A percentile compares a stretch with the other conserved stretches of the same genome.
Evolutionary conservation across 1,140 invertebrate genomes (phyloP).

Genomic region (Eueides isabella): DNA sequence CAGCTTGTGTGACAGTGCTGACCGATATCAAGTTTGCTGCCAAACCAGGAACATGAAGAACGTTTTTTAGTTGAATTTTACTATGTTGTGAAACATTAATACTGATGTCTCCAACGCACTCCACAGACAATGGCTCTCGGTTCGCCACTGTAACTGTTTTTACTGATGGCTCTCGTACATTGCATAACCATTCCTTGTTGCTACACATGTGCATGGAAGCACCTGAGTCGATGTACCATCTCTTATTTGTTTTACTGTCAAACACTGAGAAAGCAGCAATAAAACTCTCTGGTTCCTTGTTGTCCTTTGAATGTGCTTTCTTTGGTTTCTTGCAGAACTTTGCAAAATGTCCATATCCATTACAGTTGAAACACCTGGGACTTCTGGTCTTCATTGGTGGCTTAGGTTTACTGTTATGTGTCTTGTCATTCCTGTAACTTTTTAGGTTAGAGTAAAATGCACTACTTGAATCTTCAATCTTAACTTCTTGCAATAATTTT

Average conservation of each 20-base stretch:
- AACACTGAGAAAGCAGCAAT: slow-evolving; percentile 48
- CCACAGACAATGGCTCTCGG: slow-evolving; percentile 45
- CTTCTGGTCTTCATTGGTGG: too few relatives aligned
- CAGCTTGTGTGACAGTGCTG: too few relatives aligned
- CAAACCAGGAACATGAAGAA: slow-evolving; percentile 49
- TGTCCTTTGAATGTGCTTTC: too few relatives aligned
- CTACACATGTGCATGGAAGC: slow-evolving; percentile 51
- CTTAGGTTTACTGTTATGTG: too few relatives aligned
- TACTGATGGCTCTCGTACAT: slow-evolving; percentile 44
- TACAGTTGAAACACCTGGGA: too few relatives aligned
- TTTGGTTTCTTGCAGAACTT: too few relatives aligned
- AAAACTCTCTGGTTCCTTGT: slow-evolving; percentile 42
- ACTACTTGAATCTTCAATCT: slow-evolving; percentile 28
- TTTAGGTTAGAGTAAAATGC: too few relatives aligned
- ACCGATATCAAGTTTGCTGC: slow-evolving; percentile 48
- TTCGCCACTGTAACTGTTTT: slow-evolving; percentile 44
- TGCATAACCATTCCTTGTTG: slow-evolving; percentile 48
- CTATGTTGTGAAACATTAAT: slow-evolving; percentile 36
- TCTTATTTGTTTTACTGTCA: slow-evolving; percentile 38
- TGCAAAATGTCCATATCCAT: too few relatives aligned
- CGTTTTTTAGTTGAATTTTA: slow-evolving; percentile 50
- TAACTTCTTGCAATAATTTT: slow-evolving; percentile 63
- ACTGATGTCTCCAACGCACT: slow-evolving; percentile 46
- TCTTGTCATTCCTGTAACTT: too few relatives aligned
- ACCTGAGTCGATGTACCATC: slow-evolving; percentile 53